phyloP scores from a whole-genome alignment of 2,888 invertebrate genomes.

The Ormia ochracea region DNA sequence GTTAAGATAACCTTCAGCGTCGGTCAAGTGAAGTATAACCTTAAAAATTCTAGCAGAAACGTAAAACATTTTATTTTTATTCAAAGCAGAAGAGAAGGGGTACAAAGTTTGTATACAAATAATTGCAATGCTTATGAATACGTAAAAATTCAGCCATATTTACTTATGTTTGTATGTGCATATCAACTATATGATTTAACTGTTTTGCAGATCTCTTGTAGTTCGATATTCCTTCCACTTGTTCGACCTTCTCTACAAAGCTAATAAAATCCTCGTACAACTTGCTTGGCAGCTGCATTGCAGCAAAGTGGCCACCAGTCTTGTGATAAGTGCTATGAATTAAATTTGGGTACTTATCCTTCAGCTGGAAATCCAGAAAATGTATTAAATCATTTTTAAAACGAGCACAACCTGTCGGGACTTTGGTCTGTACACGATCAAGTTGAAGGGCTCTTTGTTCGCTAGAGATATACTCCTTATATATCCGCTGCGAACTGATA shows the following conservation, averaged over 20 bases:
- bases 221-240: constrained; percentile 33
- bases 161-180: background rate
- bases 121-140: too few species aligned
- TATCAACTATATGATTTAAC: too few species aligned
- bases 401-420: constrained; percentile 85
- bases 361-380: constrained; percentile 80
- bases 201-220: too few species aligned
- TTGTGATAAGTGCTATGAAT: constrained; percentile 82
- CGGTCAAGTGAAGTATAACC: too few species aligned
- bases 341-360: constrained; percentile 81
- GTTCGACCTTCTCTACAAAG: constrained; percentile 78
- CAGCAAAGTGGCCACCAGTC: constrained; percentile 91
- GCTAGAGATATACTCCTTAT: constrained; percentile 79
- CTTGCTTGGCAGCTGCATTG: constrained; percentile 85
- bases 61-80: too few species aligned
- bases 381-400: constrained; percentile 84
- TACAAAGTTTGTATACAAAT: too few species aligned
- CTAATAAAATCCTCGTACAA: constrained; percentile 84
- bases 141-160: background rate
- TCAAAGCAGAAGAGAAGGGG: too few species aligned
- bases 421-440: constrained; percentile 80
- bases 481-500: constrained; percentile 84
- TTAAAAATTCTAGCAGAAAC: too few species aligned
- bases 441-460: constrained; percentile 66
- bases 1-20: too few species aligned